Conservation (phyloP, 2,888 invertebrate genomes). For the Apoderus coryli region DNA sequence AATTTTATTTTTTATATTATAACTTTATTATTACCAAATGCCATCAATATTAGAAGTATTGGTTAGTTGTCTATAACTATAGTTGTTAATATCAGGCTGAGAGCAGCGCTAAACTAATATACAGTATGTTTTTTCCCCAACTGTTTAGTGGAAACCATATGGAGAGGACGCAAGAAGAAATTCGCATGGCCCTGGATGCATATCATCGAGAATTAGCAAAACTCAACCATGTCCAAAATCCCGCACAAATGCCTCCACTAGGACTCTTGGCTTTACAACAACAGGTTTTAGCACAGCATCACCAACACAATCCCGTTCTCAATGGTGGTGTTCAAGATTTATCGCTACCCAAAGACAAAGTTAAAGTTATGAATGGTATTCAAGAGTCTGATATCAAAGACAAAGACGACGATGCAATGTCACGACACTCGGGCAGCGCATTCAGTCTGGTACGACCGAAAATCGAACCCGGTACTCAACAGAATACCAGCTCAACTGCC, state of each 20-base stretch:
- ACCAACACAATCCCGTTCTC: constrained; percentile 36
- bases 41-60: neutral
- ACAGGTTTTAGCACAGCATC: constrained; percentile 41
- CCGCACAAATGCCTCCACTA: constrained; percentile 41
- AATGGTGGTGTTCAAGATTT: constrained; percentile 70
- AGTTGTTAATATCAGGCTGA: constrained; percentile 7
- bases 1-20: constrained; percentile 28
- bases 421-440: constrained; percentile 66
- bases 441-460: constrained; percentile 81
- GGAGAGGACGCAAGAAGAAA: constrained; percentile 67
- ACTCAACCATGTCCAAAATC: constrained; percentile 44
- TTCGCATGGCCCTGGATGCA: constrained; percentile 77
- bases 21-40: neutral
- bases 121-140: constrained; percentile 69
- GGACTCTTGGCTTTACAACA: constrained; percentile 66
- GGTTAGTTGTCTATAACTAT: constrained; percentile 33
- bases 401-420: constrained; percentile 38
- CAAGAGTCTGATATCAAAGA: constrained; percentile 47
- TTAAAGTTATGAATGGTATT: constrained; percentile 50
- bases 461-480: constrained; percentile 58
- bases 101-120: constrained; percentile 39
- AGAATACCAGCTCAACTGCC: constrained; percentile 60
- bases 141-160: constrained; percentile 54
- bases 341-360: constrained; percentile 66
- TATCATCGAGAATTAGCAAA: constrained; percentile 90